Evolutionary conservation across 2,797 vertebrate genomes (phyloP).

Genomic region (Tenualosa ilisha): DNA sequence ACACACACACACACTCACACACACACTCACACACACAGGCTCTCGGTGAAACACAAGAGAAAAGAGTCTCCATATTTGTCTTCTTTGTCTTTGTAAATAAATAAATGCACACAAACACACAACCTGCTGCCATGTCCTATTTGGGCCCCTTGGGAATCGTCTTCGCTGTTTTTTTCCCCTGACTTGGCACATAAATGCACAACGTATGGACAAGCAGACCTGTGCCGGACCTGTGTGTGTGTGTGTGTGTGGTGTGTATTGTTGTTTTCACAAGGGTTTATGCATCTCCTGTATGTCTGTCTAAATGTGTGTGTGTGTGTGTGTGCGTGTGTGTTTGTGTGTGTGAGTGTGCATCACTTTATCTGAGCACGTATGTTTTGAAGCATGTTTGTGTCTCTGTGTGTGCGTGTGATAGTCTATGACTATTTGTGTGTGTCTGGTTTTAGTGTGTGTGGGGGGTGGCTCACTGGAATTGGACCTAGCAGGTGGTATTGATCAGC

Average conservation of each 20-base stretch:
- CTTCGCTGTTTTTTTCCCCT: not conserved
- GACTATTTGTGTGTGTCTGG: not conserved
- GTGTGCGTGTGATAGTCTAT: not conserved
- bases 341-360: not conserved
- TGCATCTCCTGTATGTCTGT: constrained; percentile 16
- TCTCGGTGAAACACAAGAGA: not conserved
- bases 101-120: not conserved
- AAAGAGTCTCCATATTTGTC: not conserved
- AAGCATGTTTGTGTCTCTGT: not conserved
- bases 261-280: too few species aligned
- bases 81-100: constrained; percentile 10
- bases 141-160: not conserved
- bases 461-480: constrained; percentile 55
- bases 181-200: not conserved
- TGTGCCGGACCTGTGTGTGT: not conserved
- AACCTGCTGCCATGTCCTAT: not conserved
- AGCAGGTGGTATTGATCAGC: constrained; percentile 74
- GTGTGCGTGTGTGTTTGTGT: not conserved
- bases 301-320: constrained; percentile 19
- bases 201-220: not conserved
- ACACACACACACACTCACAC: not conserved
- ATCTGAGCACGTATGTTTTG: not conserved
- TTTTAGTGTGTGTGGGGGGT: constrained; percentile 44
- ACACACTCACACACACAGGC: not conserved
- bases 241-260: constrained; percentile 33